Percentiles rank a stretch among this genome's conserved stretches.
Evolutionary conservation across 2,888 invertebrate genomes (phyloP).

Genomic region (Yponomeuta malinellus): DNA sequence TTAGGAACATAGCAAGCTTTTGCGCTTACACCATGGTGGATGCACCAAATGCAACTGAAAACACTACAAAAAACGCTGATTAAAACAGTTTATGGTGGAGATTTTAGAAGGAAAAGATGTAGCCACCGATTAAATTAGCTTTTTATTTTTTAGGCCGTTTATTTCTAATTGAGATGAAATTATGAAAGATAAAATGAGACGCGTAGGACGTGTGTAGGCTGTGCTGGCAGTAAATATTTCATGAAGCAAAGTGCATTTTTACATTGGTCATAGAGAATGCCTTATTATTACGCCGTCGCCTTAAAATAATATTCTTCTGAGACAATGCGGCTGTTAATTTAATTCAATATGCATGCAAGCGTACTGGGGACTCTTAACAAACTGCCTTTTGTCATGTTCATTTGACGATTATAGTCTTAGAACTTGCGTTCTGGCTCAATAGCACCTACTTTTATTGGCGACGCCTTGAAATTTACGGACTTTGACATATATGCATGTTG

Average conservation of each 20-base stretch:
- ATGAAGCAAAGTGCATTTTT: not conserved
- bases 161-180: too few species aligned
- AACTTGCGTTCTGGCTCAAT: not conserved
- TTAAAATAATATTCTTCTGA: not conserved
- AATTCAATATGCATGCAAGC: conserved; percentile 1
- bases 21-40: too few species aligned
- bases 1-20: too few species aligned
- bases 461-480: not conserved
- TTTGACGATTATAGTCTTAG: not conserved
- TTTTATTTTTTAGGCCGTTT: too few species aligned
- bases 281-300: not conserved
- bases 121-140: too few species aligned
- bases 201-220: too few species aligned
- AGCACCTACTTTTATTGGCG: not conserved
- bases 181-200: too few species aligned
- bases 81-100: too few species aligned
- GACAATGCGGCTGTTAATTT: not conserved
- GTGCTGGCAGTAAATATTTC: not conserved
- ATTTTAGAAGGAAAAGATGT: too few species aligned
- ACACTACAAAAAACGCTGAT: too few species aligned
- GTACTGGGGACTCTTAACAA: not conserved
- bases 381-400: not conserved
- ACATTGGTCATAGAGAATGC: not conserved
- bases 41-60: too few species aligned
- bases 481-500: too few species aligned